Evolutionary conservation across 1,140 invertebrate species (phyloP).

Genomic region (Rhizoglyphus robini): DNA sequence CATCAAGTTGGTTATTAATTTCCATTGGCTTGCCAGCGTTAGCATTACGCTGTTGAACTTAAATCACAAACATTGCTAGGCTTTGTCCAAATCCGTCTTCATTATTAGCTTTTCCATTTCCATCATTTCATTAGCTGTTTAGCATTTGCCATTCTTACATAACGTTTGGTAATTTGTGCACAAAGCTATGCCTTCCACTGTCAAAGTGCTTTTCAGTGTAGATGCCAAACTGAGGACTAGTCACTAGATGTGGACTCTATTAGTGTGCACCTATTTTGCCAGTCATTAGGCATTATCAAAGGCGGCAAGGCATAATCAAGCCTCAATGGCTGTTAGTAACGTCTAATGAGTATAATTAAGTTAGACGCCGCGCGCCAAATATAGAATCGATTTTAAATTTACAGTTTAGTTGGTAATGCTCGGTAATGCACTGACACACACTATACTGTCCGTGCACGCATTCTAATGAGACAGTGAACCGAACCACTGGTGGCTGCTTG

Average conservation of each 20-base stretch:
- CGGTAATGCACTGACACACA: slow-evolving; percentile 8
- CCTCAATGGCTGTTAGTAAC: background rate
- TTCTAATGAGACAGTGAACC: slow-evolving; percentile 4
- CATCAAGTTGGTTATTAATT: background rate
- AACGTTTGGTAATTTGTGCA: background rate
- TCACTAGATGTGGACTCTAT: background rate
- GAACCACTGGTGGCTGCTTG: no score
- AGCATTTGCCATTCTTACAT: background rate
- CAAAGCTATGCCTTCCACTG: no score
- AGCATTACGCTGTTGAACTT: no score
- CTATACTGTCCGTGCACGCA: background rate
- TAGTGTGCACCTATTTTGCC: slow-evolving; percentile 6
- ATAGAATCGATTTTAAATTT: slow-evolving; percentile 13
- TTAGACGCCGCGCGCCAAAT: background rate
- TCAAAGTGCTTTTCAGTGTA: no score
- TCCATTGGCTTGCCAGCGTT: background rate
- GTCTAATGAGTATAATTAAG: slow-evolving; percentile 14
- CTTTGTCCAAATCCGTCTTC: background rate
- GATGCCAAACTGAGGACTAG: no score
- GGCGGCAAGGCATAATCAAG: background rate
- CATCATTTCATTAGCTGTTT: slow-evolving; percentile 10
- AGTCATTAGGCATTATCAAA: slow-evolving; percentile 12
- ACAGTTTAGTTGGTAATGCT: background rate
- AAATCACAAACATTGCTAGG: background rate
- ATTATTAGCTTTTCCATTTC: slow-evolving; percentile 2